Evolutionary conservation across 2,113 vertebrate species (phyloP).

Genomic region (Cyanoderma ruficeps): DNA sequence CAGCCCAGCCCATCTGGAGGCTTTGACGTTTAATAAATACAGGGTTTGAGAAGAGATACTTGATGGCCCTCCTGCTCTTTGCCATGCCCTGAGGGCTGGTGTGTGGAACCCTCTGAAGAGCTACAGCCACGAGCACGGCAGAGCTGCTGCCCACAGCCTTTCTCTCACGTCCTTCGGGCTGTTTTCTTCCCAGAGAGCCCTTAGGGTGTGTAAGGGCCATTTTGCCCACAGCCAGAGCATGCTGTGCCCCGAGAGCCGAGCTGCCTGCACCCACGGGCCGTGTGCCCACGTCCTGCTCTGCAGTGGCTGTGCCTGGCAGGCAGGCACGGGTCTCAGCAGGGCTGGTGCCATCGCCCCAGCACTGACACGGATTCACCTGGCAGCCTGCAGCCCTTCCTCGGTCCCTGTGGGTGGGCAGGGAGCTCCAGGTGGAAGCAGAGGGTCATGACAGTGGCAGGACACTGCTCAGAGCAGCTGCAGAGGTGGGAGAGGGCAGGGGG

Average conservation of each 20-base stretch:
- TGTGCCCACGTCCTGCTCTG: rapidly evolving
- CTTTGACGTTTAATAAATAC: conserved; percentile 39
- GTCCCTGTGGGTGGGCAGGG: too few relatives aligned
- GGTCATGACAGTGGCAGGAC: background rate
- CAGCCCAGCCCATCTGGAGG: conserved; percentile 61
- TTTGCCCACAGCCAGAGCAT: rapidly evolving
- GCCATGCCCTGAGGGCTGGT: background rate
- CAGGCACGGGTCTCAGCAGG: rapidly evolving
- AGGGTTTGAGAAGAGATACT: background rate
- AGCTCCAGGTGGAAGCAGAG: too few relatives aligned
- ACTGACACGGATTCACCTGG: rapidly evolving
- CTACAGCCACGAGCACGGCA: rapidly evolving
- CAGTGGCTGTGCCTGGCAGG: background rate
- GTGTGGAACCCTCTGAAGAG: background rate
- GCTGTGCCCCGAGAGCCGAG: rapidly evolving
- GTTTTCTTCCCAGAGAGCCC: background rate
- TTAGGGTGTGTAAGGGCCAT: background rate
- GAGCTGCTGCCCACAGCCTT: rapidly evolving
- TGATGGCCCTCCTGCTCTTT: background rate
- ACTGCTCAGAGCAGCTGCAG: background rate
- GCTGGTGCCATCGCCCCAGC: rapidly evolving
- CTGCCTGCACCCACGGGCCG: rapidly evolving
- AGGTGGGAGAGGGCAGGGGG: background rate
- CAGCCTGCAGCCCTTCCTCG: too few relatives aligned
- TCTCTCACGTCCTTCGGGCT: rapidly evolving